Evolutionary conservation across 1,140 invertebrate genomes (phyloP), one percentile per base, ranked within the genome.

Genomic region (Capitella teleta): DNA sequence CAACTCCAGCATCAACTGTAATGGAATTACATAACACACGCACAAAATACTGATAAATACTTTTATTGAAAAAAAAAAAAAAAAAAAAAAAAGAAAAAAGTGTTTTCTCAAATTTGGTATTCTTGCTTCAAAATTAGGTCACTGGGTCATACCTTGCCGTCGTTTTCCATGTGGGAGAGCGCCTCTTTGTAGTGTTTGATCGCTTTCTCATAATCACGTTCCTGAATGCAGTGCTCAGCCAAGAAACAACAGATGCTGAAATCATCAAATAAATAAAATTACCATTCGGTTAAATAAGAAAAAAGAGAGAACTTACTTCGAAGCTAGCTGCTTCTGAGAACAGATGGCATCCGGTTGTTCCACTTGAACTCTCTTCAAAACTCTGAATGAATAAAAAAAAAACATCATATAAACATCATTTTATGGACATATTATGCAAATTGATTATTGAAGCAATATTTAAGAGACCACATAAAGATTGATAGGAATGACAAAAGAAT

Each of bases 131-230:
- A n/a, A n/a, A n/a, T n/a, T n/a, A 37, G 2, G 8, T 37, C 21
- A 19, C 16, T n/a, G 21, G 36, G 36, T 18, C 55, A 30, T 53
- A 86, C 83, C 47, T 80, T 77, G 19, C 81, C 74, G 64, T 94
- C 85, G 53, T 82, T 79, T 3, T 91, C 84, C 45, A 80, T 80
- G 60, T 85, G 80, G 51, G 80, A 78, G 23, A 96, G 70, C 3
- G 88, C 87, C 67, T 96, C 89, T 59, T 91, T 77, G 61, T 91
- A 91, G 60, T 79, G 78, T 40, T 76, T 76, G 43, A 89, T 80
- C 5, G 88, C 86, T 61, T 80, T 75, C 38, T 84, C 80, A 58
- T 76, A 81, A 58, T 86, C 80, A 52, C 80, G 73, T 48, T 80
- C 69, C 23, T 69, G 74, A 5, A 74, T 72, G 3, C 78, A 70